Base-by-base conservation (phyloP, 2,888 invertebrate species). In the Chydorus sphaericus region DNA sequence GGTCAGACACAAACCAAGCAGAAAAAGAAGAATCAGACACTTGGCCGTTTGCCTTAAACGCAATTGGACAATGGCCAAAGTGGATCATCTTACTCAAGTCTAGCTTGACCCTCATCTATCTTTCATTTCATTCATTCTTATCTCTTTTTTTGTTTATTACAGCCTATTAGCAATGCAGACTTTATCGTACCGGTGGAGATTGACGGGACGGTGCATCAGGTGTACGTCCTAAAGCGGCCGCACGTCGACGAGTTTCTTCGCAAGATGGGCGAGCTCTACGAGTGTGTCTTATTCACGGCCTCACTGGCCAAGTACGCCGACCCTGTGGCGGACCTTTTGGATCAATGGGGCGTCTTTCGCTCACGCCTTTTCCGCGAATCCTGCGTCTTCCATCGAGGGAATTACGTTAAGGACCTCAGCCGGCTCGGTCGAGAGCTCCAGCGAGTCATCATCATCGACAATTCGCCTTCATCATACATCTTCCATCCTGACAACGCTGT, bases 401-500 rank as follows among this genome's bases (percentile, higher is more conserved):
- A 97, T 77, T 99, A 98, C 77, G 97, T 99, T 66, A 98, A 98
- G 79, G 98, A 98, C 79, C 81, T 98, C 67, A 93, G 93, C 77
- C 89, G 92, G 69, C 78, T 98, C 63, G 98, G 98, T 59, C 80
- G 98, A 62, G 93, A 96, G 74, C 77, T 99, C 70, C 85, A 90
- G 66, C 88, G 92, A 72, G 92, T 96, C 67, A 85, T 98, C 67
- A 98, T 98, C 68, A 90, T 98, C 64, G 98, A 98, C 79, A 98
- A 99, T 77, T 98, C 97, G 67, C 98, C 98, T 66, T 96, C 96
- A 68, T 94, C 94, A 63, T 98, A 99, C 74, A 93, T 97, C 78
- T 99, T 99, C 85, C 98, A 98, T 81, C 97, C 97, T 69, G 94
- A 97, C 72, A 98, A 98, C 77, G 97, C 97, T 73, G 96, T 98